Percentiles rank a stretch among this genome's conserved stretches.
Evolutionary conservation across 2,888 invertebrate genomes (phyloP).

Genomic region (Patella pellucida): DNA sequence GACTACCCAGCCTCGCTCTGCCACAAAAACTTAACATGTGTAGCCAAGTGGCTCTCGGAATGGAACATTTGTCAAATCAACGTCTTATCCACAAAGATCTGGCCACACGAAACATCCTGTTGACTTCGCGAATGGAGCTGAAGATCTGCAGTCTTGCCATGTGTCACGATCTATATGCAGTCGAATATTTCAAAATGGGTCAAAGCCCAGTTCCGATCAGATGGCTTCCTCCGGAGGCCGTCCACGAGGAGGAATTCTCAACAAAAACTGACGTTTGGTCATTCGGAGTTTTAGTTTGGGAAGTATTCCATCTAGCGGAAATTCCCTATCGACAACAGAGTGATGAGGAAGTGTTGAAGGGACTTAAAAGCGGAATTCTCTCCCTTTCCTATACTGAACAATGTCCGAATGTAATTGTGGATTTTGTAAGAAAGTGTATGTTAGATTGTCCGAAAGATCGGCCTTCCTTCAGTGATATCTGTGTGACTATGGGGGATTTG

Average conservation of each 20-base stretch:
- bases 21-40: conserved; percentile 72
- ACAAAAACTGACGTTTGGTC: conserved; percentile 94
- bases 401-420: conserved; percentile 62
- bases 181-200: conserved; percentile 84
- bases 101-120: conserved; percentile 91
- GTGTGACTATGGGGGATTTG: conserved; percentile 62
- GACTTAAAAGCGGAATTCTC: conserved; percentile 52
- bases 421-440: conserved; percentile 66
- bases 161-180: conserved; percentile 86
- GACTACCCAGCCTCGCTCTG: conserved; percentile 76
- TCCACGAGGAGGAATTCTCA: conserved; percentile 90
- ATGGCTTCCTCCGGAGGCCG: conserved; percentile 90
- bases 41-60: conserved; percentile 83
- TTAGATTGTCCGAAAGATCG: conserved; percentile 67
- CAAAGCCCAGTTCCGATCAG: conserved; percentile 82
- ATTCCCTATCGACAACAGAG: conserved; percentile 82
- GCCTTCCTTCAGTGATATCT: conserved; percentile 70
- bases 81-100: conserved; percentile 91
- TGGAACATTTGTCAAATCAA: conserved; percentile 83
- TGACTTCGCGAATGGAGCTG: conserved; percentile 83
- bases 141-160: conserved; percentile 85
- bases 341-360: conserved; percentile 79
- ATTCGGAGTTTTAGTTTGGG: conserved; percentile 91
- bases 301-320: conserved; percentile 85
- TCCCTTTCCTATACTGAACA: conserved; percentile 54